Base-by-base conservation (phyloP, 2,797 vertebrate species). In the Loris lydekkerianus region DNA sequence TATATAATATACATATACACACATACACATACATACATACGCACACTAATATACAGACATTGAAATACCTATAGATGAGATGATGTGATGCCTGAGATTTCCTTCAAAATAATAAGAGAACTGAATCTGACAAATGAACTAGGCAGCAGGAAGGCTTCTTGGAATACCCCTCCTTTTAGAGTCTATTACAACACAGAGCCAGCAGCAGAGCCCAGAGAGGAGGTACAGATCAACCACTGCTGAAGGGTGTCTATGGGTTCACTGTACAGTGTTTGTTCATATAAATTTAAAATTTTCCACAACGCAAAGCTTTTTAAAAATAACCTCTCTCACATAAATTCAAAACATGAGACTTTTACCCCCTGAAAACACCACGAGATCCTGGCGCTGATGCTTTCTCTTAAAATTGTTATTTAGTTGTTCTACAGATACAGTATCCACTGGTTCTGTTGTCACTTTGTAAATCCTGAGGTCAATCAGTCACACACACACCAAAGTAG, bases 21-120 rank as follows among this genome's bases (percentile, higher is more conserved):
- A 43, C 43, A 49, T 9, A 49, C 10, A 13, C 46, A 49, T 49
- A 49, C 46, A 49, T 49, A 49, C 49, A 49, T 49, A 14, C 49
- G 14, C 49, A 49, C 49, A 49, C 49, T 13, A 91, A 63, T 37
- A 83, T 10, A 84, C 5, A 65, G 20, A 65, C 10, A 77, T 7
- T 89, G 63, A 95, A 94, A 86, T 72, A 94, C 88, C 90, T 87
- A 96, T 23, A 96, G 73, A 83, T 83, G 65, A 90, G 92, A 95
- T 61, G 31, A 83, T 75, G 10, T 87, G 67, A 92, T 61, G 17
- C 69, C 73, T 82, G 76, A 93, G 43, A 77, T 70, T 76, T 83
- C 20, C 78, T 94, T 95, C 90, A 75, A 90, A 97, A 91, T 83
- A 94, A 83, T 6, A 58, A 3, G 27, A 21, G 10, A 67, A 93